These are phyloP conservation scores for Camptogramma bilineatum DNA, from an alignment of 2,888 invertebrate genomes.

Conservation along the genomic window DNA sequence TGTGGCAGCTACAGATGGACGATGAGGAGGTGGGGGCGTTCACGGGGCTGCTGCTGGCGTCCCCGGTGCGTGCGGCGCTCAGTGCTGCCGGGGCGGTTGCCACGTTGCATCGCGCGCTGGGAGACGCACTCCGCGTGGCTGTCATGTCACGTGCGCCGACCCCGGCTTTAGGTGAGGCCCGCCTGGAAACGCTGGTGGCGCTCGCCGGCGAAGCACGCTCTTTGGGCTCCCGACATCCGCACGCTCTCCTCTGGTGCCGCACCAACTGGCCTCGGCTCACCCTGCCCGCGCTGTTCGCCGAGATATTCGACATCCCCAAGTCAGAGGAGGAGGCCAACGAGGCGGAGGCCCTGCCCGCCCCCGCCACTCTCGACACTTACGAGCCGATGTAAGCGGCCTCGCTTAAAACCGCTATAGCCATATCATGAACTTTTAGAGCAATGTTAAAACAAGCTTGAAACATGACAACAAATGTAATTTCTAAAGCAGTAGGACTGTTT, in stretches of 20 bases:
- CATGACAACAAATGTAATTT: no score
- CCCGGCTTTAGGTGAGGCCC: constrained; percentile 50
- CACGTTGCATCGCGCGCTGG: constrained; percentile 88
- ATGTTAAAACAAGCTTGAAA: no score
- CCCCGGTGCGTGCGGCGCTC: constrained; percentile 92
- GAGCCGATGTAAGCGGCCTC: constrained; percentile 3
- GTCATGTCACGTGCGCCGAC: constrained; percentile 63
- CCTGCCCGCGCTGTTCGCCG: constrained; percentile 97
- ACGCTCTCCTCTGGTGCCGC: constrained; percentile 95
- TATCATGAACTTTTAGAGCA: no score
- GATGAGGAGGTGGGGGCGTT: constrained; percentile 97
- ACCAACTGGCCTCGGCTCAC: constrained; percentile 93
- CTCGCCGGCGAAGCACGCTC: constrained; percentile 89
- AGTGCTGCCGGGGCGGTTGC: constrained; percentile 88
- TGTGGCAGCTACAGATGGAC: constrained; percentile 91
- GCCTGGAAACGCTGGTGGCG: constrained; percentile 60
- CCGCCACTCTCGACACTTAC: constrained; percentile 11
- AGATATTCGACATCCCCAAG: constrained; percentile 98
- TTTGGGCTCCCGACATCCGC: constrained; percentile 91
- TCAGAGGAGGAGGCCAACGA: constrained; percentile 53
- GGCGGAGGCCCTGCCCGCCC: constrained; percentile 37
- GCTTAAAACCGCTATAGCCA: no score
- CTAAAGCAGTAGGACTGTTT: no score
- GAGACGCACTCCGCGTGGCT: constrained; percentile 90
- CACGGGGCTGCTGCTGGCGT: constrained; percentile 93